Conservation (phyloP, 35 echinoderm and acorn worm species). For the Heliocidaris tuberculata region DNA sequence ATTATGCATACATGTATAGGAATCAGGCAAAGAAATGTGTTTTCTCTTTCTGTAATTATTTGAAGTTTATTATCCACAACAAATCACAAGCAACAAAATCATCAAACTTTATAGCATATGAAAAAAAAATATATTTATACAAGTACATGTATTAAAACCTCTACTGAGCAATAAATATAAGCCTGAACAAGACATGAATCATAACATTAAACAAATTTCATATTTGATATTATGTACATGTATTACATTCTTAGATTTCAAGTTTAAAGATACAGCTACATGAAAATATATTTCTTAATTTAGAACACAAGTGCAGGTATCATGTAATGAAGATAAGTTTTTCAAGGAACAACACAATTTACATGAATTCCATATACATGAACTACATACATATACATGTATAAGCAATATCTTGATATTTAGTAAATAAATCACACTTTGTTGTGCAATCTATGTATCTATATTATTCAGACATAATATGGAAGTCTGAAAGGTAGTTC, state of each 20-base stretch:
- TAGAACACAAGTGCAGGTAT: background rate
- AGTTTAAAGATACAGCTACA: background rate
- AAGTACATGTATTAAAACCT: background rate
- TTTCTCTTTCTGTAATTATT: background rate
- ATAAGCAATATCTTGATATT: no score
- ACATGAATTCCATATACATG: background rate
- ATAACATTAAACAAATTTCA: background rate
- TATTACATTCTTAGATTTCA: background rate
- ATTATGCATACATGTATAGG: no score
- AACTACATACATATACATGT: no score
- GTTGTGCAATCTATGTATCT: no score
- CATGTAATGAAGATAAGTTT: background rate
- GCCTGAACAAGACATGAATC: background rate
- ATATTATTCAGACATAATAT: no score
- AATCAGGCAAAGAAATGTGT: background rate
- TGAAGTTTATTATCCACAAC: slow-evolving; percentile 4
- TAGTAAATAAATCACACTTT: no score
- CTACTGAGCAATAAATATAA: background rate
- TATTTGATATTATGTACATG: background rate
- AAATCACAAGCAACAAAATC: background rate
- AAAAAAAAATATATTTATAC: background rate
- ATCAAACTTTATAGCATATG: background rate
- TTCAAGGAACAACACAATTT: background rate
- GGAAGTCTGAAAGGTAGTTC: no score
- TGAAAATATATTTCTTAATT: background rate